Base-by-base conservation (phyloP, 2,888 invertebrate genomes). In the Herminia tarsipennalis region DNA sequence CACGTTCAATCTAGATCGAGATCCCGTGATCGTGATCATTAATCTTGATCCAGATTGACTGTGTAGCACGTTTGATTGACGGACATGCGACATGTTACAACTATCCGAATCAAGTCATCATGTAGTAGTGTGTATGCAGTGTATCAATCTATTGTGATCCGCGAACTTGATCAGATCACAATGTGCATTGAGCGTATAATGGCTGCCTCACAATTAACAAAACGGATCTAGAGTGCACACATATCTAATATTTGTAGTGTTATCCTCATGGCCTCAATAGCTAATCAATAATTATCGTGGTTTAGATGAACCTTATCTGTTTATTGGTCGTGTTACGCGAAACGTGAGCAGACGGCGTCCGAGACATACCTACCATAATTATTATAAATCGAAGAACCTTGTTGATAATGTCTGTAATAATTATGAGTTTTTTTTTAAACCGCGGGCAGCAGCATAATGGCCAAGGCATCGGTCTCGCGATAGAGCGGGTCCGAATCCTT, bases 241-340 rank as follows among this genome's bases (percentile, higher is more conserved):
- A 14, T 8, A 4, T 28, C 9, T 24, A 16, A 12, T 30, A 1
- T 16, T 8, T 14, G 18, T 5, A 16, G 14, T 16, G 20, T 27
- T 33, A 41, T 27, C 40, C 39, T 44, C 25, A 2, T 54, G 72
- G 42, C 72, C 72, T 68, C 63, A 68, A 9, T 46, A 32, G 37
- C 54, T 44, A 57, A 74, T 68, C 63, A 68, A 9, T 46, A 32
- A 39, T 55, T 44, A 57, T 63, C 63, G 45, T 54, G 49, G 49
- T 54, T 62, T 67, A 57, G 58, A 66, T 70, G 63, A 56, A 21
- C 38, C 9, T 38, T 53, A 59, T 59, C 49, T 24, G 2, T 24
- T 14, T 10, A 16, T 46, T 36, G 45, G 18, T 14, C 27, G 35
- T 50, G 42, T 39, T 46, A 14, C 21, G 14, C 1, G 8, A 45